phyloP scores from a whole-genome alignment of 2,797 vertebrate genomes.

The Streptopelia turtur region DNA sequence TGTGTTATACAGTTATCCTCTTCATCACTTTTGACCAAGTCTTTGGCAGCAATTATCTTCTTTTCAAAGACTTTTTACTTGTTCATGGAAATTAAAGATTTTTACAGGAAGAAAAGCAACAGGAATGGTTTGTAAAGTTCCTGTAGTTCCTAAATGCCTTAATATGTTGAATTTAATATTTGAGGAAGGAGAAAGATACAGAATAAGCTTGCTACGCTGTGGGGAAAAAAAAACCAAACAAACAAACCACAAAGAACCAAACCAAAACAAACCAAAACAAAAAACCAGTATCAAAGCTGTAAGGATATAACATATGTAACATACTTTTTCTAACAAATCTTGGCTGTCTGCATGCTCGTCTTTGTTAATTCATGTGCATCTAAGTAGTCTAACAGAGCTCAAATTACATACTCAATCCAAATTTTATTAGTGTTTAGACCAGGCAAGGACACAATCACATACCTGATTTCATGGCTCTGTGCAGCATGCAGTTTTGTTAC shows the following conservation, averaged over 20 bases:
- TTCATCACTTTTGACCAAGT: slow-evolving; percentile 26
- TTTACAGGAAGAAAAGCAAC: neutral
- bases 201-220: neutral
- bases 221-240: neutral
- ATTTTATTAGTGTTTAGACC: neutral
- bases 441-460: neutral
- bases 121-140: neutral
- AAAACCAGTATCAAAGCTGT: neutral
- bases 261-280: neutral
- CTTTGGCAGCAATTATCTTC: slow-evolving; percentile 30
- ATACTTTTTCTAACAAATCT: slow-evolving; percentile 61
- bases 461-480: neutral
- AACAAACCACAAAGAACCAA: neutral
- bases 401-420: neutral
- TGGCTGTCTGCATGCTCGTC: slow-evolving; percentile 7
- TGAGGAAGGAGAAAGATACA: neutral
- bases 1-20: slow-evolving; percentile 1
- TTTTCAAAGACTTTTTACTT: slow-evolving; percentile 2
- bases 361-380: slow-evolving; percentile 24
- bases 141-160: neutral
- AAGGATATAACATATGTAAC: slow-evolving; percentile 15
- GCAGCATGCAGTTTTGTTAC: neutral
- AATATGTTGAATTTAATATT: neutral
- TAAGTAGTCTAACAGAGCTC: neutral
- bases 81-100: neutral